These are phyloP conservation scores for Bruchidius siliquastri DNA, from an alignment of 2,888 invertebrate genomes.

Conservation along the genomic window DNA sequence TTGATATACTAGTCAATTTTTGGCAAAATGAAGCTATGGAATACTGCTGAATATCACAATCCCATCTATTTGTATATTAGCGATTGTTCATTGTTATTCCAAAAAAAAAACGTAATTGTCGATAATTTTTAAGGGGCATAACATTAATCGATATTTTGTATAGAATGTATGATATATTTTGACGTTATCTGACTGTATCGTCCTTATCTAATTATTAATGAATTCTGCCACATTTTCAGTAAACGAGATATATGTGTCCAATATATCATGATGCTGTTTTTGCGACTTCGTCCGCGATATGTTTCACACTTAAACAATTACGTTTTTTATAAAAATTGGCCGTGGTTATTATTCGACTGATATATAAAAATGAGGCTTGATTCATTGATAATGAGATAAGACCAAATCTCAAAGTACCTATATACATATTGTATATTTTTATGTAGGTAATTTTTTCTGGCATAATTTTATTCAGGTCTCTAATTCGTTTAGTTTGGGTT, in stretches of 20 bases:
- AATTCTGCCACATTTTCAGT: not conserved
- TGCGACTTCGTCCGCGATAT: too few species aligned
- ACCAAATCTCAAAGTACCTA: not conserved
- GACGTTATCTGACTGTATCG: not conserved
- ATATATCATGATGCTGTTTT: too few species aligned
- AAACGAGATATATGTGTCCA: not conserved
- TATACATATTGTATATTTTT: not conserved
- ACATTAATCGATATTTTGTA: not conserved
- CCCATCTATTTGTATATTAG: conserved; percentile 21
- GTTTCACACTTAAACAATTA: too few species aligned
- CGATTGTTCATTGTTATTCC: conserved; percentile 14
- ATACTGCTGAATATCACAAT: conserved; percentile 13
- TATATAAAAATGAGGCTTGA: not conserved
- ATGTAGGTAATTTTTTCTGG: not conserved
- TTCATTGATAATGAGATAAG: not conserved
- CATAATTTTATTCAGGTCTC: not conserved
- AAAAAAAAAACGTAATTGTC: not conserved
- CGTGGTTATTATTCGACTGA: too few species aligned
- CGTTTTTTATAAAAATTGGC: too few species aligned
- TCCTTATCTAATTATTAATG: not conserved
- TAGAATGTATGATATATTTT: not conserved
- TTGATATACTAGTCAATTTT: not conserved
- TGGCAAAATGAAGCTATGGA: not conserved
- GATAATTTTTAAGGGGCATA: not conserved
- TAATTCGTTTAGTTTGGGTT: not conserved